Evolutionary conservation across 2,888 invertebrate genomes (phyloP).

Genomic region (Erebia ligea): DNA sequence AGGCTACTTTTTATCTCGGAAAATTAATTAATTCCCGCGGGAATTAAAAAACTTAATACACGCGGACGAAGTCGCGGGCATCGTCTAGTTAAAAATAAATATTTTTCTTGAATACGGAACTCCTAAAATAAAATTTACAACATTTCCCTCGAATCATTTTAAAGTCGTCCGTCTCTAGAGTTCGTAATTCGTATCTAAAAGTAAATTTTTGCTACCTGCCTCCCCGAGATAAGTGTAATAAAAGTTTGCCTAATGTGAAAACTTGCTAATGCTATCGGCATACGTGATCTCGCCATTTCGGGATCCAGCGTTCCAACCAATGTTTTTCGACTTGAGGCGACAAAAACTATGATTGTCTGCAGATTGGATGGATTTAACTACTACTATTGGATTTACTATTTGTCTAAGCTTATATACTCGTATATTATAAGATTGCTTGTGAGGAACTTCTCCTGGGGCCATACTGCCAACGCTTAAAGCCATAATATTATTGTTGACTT

Average conservation of each 20-base stretch:
- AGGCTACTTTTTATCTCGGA: no score
- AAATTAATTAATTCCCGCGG: no score
- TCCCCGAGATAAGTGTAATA: constrained; percentile 78
- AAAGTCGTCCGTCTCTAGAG: constrained; percentile 17
- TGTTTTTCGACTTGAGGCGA: constrained; percentile 59
- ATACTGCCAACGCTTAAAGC: no score
- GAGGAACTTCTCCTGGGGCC: no score
- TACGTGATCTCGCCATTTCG: constrained; percentile 81
- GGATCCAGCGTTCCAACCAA: constrained; percentile 60
- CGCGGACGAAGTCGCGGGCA: no score
- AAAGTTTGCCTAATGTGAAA: constrained; percentile 79
- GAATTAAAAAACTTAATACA: no score
- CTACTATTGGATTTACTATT: constrained; percentile 32
- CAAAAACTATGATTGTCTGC: constrained; percentile 60
- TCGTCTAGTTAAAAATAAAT: no score
- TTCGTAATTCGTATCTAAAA: constrained; percentile 15
- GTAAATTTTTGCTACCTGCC: constrained; percentile 54
- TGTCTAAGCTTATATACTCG: no score
- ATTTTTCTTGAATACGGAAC: no score
- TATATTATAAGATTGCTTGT: no score
- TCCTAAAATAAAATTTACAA: not conserved
- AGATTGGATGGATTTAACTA: constrained; percentile 46
- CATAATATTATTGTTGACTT: no score
- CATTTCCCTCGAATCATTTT: not conserved
- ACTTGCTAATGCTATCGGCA: constrained; percentile 81